Evolutionary conservation across 2,113 vertebrate genomes (phyloP).

Genomic region (Tachuris rubrigastra): DNA sequence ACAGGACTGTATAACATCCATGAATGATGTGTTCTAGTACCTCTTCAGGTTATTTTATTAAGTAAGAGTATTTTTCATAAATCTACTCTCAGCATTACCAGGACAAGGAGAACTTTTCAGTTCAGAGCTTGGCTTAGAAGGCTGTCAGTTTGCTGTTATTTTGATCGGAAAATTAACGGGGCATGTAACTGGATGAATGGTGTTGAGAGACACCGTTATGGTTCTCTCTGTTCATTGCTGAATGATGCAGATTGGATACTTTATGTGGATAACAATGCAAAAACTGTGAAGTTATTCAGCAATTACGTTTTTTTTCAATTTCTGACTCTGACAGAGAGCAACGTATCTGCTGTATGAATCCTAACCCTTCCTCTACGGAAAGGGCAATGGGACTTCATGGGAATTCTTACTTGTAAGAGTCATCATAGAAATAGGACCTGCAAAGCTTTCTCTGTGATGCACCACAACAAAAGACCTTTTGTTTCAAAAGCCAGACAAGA

Average conservation of each 20-base stretch:
- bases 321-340: neutral
- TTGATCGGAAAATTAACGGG: conserved; percentile 23
- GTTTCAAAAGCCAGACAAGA: conserved; percentile 60
- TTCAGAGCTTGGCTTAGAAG: neutral
- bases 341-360: neutral
- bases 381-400: neutral
- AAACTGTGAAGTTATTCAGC: neutral
- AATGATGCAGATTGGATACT: neutral
- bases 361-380: neutral
- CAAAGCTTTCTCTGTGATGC: conserved; percentile 45
- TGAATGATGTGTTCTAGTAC: neutral
- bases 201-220: neutral
- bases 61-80: conserved; percentile 5
- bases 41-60: neutral
- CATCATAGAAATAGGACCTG: conserved; percentile 53
- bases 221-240: neutral
- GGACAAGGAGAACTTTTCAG: neutral
- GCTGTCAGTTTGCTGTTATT: neutral
- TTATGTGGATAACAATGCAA: neutral
- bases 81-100: neutral
- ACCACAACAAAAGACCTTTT: conserved; percentile 65
- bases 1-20: neutral
- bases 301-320: neutral
- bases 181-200: neutral
- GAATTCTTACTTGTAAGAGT: conserved; percentile 36